A percentile compares a stretch with the other conserved stretches of the same genome.
Evolutionary conservation across 2,888 invertebrate species (phyloP).

Genomic region (Craniophora ligustri): DNA sequence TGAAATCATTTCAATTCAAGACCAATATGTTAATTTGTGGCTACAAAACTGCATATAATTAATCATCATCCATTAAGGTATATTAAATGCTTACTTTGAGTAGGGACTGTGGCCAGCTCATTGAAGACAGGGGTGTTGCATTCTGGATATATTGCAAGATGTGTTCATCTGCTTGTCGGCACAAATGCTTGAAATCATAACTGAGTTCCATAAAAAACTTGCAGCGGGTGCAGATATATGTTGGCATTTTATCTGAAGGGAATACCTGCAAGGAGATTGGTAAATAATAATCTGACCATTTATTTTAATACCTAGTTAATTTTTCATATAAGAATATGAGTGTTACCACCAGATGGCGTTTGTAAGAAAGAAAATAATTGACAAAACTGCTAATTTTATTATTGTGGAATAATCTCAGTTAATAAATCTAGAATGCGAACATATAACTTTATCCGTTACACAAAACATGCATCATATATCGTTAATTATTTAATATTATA

Average conservation of each 20-base stretch:
- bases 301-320: no score
- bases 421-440: not conserved
- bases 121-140: constrained; percentile 87
- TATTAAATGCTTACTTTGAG: constrained; percentile 73
- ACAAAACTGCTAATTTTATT: constrained; percentile 5
- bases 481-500: not conserved
- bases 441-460: not conserved
- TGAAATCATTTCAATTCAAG: no score
- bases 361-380: constrained; percentile 14
- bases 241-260: constrained; percentile 92
- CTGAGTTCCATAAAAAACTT: constrained; percentile 91
- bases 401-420: not conserved
- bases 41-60: no score
- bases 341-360: constrained; percentile 57
- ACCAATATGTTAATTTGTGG: no score
- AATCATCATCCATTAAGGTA: no score
- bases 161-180: constrained; percentile 92
- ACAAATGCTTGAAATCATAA: constrained; percentile 93
- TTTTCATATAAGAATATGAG: not conserved
- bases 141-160: constrained; percentile 91
- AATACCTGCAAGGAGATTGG: constrained; percentile 80
- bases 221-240: constrained; percentile 91
- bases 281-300: not conserved
- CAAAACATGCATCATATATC: not conserved
- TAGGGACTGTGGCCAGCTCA: constrained; percentile 81